Evolutionary conservation across 2,113 vertebrate genomes (phyloP), one percentile per base, ranked within the genome.

Genomic region (Ellobius talpinus): DNA sequence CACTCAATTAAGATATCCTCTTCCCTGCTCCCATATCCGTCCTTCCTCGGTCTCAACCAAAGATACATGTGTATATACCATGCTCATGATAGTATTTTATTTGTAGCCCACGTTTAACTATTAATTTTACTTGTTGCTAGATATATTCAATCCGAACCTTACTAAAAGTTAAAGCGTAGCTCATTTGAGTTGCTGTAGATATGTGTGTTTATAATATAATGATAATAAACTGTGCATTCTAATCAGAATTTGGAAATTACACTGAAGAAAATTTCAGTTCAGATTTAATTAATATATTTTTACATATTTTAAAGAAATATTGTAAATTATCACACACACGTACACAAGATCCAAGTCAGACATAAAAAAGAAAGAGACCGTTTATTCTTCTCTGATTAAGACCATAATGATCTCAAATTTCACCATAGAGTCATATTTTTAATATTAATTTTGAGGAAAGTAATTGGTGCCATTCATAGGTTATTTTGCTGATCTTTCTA

Each of bases 201-300:
- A 23, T 66, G 19, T 45, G 16, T 19, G 33, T 4, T 85, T 82
- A 85, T 9, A 78, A 10, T 61, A 31, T 68, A 86, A 12, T 50
- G 50, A 65, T 0, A 58, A 45, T 78, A 77, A 74, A 61, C 7
- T 66, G 47, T 63, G 3, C 5, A 47, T 89, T 92, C 5, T 74
- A 91, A 91, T 31, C 74, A 39, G 10, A 93, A 50, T 78, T 90
- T 88, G 29, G 47, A 96, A 66, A 58, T 42, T 39, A n/a, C 78
- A 16, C 31, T 33, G 65, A 66, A 72, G 4, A 85, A 86, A 19
- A 68, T 72, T 85, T 0, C n/a, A 65, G 29, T 47, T 93, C 33
- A 36, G 3, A n/a, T n/a, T 86, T 76, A 87, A 52, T 78, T 11
- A 58, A 91, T 63, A 39, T 0, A 82, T n/a, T 81, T 89, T 89